Conservation (phyloP, 2,888 invertebrate species). For the Agrenia bidenticulata region DNA sequence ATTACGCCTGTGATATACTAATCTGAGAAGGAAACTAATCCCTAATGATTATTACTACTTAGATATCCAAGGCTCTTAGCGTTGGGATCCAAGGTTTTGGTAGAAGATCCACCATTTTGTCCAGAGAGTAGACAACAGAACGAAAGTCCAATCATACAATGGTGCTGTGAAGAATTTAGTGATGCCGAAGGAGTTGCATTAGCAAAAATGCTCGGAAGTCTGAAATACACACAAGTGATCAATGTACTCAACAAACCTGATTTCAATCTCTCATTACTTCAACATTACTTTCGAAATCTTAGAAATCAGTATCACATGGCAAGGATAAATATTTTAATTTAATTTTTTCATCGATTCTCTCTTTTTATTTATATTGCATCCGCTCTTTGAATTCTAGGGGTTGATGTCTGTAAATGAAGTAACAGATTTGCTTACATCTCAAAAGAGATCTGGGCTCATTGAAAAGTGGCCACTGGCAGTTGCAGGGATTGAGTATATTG, state of each 20-base stretch:
- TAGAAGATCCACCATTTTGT: slow-evolving; percentile 1
- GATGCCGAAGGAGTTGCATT: slow-evolving; percentile 46
- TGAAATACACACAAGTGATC: slow-evolving; percentile 44
- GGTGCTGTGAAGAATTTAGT: slow-evolving; percentile 48
- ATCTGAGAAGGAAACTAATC: slow-evolving; percentile 2
- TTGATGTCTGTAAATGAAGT: slow-evolving; percentile 23
- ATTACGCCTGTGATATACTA: neutral
- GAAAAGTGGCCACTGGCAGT: slow-evolving; percentile 49
- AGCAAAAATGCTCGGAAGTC: slow-evolving; percentile 42
- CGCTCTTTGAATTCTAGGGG: slow-evolving; percentile 11
- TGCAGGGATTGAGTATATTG: slow-evolving; percentile 46
- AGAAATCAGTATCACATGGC: slow-evolving; percentile 34
- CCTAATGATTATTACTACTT: slow-evolving; percentile 1
- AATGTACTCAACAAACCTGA: slow-evolving; percentile 35
- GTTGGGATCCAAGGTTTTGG: slow-evolving; percentile 28
- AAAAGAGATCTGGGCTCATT: slow-evolving; percentile 39
- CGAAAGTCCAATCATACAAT: slow-evolving; percentile 25
- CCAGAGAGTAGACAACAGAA: slow-evolving; percentile 8
- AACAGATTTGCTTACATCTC: slow-evolving; percentile 42
- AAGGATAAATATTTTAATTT: too few species aligned
- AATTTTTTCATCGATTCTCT: neutral
- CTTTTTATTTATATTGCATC: slow-evolving; percentile 16
- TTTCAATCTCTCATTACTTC: slow-evolving; percentile 43
- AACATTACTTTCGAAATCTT: slow-evolving; percentile 43
- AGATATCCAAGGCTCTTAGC: slow-evolving; percentile 39